Evolutionary conservation across 1,140 invertebrate genomes (phyloP).

Genomic region (Himalopsyche phryganea): DNA sequence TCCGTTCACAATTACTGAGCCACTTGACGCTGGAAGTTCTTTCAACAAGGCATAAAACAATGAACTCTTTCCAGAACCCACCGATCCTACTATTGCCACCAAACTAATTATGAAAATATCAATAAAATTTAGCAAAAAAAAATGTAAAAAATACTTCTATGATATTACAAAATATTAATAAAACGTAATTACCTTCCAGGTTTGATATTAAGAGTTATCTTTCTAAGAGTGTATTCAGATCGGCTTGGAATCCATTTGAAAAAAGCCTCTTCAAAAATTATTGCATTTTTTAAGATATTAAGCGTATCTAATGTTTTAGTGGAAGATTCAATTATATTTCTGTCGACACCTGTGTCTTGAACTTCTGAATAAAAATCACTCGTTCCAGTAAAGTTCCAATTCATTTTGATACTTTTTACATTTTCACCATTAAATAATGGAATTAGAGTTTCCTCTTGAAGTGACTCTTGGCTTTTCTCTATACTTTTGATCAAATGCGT

Average conservation of each 20-base stretch:
- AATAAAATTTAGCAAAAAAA: neutral
- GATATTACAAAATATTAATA: too few relatives aligned
- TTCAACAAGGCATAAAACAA: conserved; percentile 67
- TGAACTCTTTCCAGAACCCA: conserved; percentile 77
- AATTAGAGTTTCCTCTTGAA: conserved; percentile 18
- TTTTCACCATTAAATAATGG: conserved; percentile 18
- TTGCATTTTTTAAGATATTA: conserved; percentile 4
- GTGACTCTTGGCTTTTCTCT: conserved; percentile 1
- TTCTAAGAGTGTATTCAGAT: conserved; percentile 17
- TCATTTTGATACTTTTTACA: conserved; percentile 23
- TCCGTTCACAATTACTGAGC: conserved; percentile 63
- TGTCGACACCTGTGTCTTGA: neutral
- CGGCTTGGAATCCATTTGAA: conserved; percentile 22
- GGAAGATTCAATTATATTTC: neutral
- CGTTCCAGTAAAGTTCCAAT: conserved; percentile 1
- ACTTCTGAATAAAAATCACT: neutral
- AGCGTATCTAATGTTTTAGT: neutral
- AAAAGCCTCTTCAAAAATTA: conserved; percentile 15
- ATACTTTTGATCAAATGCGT: conserved; percentile 7
- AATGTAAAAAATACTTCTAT: neutral
- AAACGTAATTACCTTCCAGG: conserved; percentile 27
- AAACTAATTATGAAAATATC: conserved; percentile 14
- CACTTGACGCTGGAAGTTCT: conserved; percentile 63
- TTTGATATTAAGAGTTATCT: conserved; percentile 22
- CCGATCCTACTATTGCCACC: conserved; percentile 55